Evolutionary conservation across 2,888 invertebrate species (phyloP).

Genomic region (Pammene fasciana): DNA sequence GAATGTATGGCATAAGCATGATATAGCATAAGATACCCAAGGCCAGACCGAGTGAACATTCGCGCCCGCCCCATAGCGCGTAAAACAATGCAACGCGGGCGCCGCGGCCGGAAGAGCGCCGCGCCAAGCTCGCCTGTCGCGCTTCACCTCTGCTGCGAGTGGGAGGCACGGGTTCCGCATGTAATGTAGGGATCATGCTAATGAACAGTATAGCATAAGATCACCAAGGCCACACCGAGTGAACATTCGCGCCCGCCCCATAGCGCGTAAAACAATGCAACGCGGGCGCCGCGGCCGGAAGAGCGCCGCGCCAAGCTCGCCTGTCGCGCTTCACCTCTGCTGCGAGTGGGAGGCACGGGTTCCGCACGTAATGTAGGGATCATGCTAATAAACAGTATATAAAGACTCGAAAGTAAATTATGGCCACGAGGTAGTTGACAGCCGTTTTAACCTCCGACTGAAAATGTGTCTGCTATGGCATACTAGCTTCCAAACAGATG

Average conservation of each 20-base stretch:
- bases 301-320: conserved; percentile 51
- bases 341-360: not conserved
- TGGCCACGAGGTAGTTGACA: no score
- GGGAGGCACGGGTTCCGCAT: conserved; percentile 20
- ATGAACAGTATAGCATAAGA: not conserved
- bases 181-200: not conserved
- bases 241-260: conserved; percentile 45
- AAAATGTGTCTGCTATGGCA: no score
- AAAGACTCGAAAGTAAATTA: no score
- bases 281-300: conserved; percentile 48
- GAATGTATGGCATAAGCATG: no score
- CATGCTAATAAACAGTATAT: not conserved
- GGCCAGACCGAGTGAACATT: not conserved
- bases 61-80: conserved; percentile 45
- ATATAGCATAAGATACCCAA: not conserved
- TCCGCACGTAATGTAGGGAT: not conserved
- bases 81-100: conserved; percentile 3
- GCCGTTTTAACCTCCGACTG: no score
- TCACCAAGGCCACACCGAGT: not conserved
- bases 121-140: conserved; percentile 51
- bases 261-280: no score
- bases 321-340: not conserved
- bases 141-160: conserved; percentile 39
- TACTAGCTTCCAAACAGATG: no score
- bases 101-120: conserved; percentile 51